Evolutionary conservation across 1,140 invertebrate species (phyloP), one percentile per base, ranked within the genome.

Genomic region (Pogonomyrmex barbatus): DNA sequence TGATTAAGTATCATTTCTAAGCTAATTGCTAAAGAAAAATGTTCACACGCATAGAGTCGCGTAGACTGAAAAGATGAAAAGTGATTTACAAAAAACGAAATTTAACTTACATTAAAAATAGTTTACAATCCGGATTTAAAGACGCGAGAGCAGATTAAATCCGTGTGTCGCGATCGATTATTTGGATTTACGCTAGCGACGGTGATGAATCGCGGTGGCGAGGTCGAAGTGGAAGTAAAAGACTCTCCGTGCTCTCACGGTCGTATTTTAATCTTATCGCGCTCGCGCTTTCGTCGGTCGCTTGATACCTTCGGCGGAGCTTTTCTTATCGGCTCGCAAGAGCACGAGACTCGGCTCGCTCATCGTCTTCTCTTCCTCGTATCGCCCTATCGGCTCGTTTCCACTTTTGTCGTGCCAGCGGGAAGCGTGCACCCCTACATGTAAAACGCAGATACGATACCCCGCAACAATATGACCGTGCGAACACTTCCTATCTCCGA

Each of bases 241-340:
- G 88, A 85, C 83, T 86, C 86, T 90, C 89, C 73, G 88, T 89
- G 83, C 87, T 87, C 78, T 83, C 83, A 52, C 36, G 70, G 63
- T 30, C 83, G 86, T 87, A 89, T 87, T 92, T 83, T 93, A 93
- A 93, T 93, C 92, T 93, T 92, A 93, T 93, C 92, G 75, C 56
- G 63, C 33, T 36, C 75, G 14, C 81, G 86, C 86, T 90, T 90
- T 90, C 85, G 87, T 90, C 89, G 88, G 86, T 52, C 83, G 70
- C 67, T 88, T 76, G 88, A 91, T 91, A 90, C 89, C 87, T 88
- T 89, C 85, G 24, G 79, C 77, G 68, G 58, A 90, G 89, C 81
- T 91, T 86, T 60, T 90, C 81, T 91, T 91, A 91, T 91, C 89
- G 81, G 45, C 9, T 68, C 62, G 68, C 60, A 56, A 77, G 58